Evolutionary conservation across 2,888 invertebrate species (phyloP).

Genomic region (Oasisia sp.): DNA sequence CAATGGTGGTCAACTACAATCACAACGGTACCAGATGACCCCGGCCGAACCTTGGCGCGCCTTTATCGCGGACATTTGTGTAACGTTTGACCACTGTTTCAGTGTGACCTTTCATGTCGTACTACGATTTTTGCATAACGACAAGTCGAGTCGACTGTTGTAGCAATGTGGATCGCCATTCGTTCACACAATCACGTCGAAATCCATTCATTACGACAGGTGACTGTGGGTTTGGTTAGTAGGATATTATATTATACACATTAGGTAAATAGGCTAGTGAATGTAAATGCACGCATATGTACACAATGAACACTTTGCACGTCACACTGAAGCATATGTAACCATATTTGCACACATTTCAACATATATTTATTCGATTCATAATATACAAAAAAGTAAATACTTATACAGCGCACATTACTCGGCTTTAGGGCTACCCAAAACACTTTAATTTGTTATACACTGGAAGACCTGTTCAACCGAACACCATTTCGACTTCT

Average conservation of each 20-base stretch:
- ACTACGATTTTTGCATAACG: background rate
- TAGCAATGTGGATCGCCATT: background rate
- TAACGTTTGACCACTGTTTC: background rate
- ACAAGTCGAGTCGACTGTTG: background rate
- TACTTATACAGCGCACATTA: no score
- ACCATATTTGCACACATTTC: background rate
- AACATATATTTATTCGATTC: background rate
- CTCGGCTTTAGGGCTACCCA: no score
- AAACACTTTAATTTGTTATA: no score
- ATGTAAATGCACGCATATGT: background rate
- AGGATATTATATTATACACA: background rate
- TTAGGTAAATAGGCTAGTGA: no score
- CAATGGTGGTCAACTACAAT: background rate
- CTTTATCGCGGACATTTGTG: background rate
- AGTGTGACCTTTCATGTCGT: background rate
- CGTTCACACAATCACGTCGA: background rate
- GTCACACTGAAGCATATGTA: no score
- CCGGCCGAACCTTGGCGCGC: background rate
- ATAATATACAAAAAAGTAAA: background rate
- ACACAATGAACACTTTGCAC: background rate
- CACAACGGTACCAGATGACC: background rate
- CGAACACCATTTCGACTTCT: no score
- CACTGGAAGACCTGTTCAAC: no score
- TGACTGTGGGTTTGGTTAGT: background rate
- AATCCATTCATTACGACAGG: background rate